Base-by-base conservation (phyloP, 2,888 invertebrate genomes). In the Pristionchus entomophagus region DNA sequence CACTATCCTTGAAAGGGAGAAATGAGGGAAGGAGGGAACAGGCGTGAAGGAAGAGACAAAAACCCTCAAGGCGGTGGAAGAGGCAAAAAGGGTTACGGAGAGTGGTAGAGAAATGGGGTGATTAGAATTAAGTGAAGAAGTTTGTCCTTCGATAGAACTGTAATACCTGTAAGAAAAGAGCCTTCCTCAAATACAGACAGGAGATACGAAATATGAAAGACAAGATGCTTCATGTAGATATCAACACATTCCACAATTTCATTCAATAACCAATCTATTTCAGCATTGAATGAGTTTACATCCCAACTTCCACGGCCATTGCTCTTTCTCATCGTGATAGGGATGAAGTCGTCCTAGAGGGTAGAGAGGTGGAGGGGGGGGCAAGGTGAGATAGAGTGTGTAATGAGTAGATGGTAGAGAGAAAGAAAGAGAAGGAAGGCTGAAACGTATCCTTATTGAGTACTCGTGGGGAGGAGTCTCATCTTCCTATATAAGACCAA, bases 1-100 rank as follows among this genome's bases (percentile, higher is more conserved):
- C 49, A 78, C 45, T 78, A 78, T 78, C 78, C 78, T 78, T 78
- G 78, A 78, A 73, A 78, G 78, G 38, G 45, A 49, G 59, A 78
- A 51, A 78, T 45, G 78, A 78, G 45, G 59, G 49, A 51, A 78
- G 22, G 78, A 78, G 45, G 29, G 78, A 78, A 78, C 45, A 78
- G 78, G 78, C 78, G 78, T 78, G 78, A 78, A 78, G 45, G 49
- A 49, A 78, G 78, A 49, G 51, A 78, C 49, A 78, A 78, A 78
- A 78, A 78, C 49, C 78, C 78, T 26, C 45, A 78, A 78, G 26
- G 78, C 45, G 38, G 51, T 49, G 22, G 38, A 38, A 32, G 62
- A 62, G 14, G 69, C 38, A 69, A 69, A 69, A 65, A 65, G 35
- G 35, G 19, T 32, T 29, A 65, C 32, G 73, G 29, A 77, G 26